These are phyloP conservation scores for Invenusta paracnida DNA, from an alignment of 2,888 invertebrate species.

Conservation along the genomic window DNA sequence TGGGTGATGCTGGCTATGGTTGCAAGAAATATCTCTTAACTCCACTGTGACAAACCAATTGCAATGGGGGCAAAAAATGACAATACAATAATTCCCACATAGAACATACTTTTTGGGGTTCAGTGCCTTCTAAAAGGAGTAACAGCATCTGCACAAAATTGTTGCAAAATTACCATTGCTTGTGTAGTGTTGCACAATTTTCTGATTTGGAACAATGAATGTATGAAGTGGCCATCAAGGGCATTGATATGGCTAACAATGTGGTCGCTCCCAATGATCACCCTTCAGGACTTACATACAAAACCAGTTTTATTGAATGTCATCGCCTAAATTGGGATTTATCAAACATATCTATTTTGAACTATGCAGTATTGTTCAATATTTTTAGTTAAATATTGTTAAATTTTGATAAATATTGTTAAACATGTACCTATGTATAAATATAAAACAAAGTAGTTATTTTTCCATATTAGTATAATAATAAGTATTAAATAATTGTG, in stretches of 20 bases:
- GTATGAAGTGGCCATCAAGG: not conserved
- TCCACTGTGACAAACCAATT: not conserved
- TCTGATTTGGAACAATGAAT: constrained; percentile 13
- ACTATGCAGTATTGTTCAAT: constrained; percentile 4
- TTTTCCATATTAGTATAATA: not conserved
- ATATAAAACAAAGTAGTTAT: not conserved
- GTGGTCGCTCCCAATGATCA: not conserved
- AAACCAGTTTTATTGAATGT: constrained; percentile 27
- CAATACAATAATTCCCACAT: constrained; percentile 18
- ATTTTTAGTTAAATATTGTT: not conserved
- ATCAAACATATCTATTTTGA: constrained; percentile 8
- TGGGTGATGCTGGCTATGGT: constrained; percentile 7
- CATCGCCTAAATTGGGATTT: constrained; percentile 27
- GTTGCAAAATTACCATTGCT: constrained; percentile 27
- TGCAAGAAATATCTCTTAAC: constrained; percentile 1
- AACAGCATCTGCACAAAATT: not conserved
- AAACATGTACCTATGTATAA: not conserved
- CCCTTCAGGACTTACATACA: constrained; percentile 2
- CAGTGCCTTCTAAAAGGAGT: constrained; percentile 20
- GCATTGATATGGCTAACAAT: constrained; percentile 12
- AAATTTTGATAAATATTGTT: not conserved
- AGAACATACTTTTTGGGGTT: constrained; percentile 1
- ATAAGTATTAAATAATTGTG: not conserved
- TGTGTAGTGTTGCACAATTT: constrained; percentile 34
- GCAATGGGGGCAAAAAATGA: constrained; percentile 3